Conservation (phyloP, 2,113 vertebrate genomes). For the Pao palembangensis region DNA sequence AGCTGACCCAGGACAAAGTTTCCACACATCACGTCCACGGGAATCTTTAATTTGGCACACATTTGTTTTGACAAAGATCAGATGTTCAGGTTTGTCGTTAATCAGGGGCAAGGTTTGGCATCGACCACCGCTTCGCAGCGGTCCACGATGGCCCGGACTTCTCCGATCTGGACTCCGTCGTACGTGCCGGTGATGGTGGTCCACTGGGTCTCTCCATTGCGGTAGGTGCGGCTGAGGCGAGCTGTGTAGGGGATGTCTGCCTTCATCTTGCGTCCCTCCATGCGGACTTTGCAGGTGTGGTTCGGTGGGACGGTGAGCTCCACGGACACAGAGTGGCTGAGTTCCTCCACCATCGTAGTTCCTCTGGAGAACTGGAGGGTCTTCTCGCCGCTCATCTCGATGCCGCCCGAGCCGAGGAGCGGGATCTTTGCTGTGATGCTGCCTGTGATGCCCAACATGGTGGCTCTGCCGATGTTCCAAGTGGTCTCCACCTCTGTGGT, state of each 20-base stretch:
- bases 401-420: constrained; percentile 56
- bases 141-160: constrained; percentile 70
- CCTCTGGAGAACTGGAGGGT: constrained; percentile 67
- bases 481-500: constrained; percentile 64
- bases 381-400: constrained; percentile 67
- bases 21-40: too few species aligned
- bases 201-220: constrained; percentile 69
- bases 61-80: too few species aligned
- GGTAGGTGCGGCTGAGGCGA: constrained; percentile 69
- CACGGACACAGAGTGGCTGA: constrained; percentile 68
- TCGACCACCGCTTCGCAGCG: constrained; percentile 66
- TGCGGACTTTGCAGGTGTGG: constrained; percentile 66
- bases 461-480: constrained; percentile 73
- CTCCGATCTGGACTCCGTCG: constrained; percentile 70
- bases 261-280: constrained; percentile 72
- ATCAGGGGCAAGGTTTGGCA: constrained; percentile 64
- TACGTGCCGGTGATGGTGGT: constrained; percentile 67
- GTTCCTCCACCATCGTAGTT: constrained; percentile 63
- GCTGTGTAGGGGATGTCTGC: constrained; percentile 72
- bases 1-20: too few species aligned
- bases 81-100: background rate
- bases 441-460: constrained; percentile 63
- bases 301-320: constrained; percentile 67
- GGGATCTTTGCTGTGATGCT: constrained; percentile 73
- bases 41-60: too few species aligned